phyloP scores from a whole-genome alignment of 1,140 invertebrate genomes.

The Littorina saxatilis region DNA sequence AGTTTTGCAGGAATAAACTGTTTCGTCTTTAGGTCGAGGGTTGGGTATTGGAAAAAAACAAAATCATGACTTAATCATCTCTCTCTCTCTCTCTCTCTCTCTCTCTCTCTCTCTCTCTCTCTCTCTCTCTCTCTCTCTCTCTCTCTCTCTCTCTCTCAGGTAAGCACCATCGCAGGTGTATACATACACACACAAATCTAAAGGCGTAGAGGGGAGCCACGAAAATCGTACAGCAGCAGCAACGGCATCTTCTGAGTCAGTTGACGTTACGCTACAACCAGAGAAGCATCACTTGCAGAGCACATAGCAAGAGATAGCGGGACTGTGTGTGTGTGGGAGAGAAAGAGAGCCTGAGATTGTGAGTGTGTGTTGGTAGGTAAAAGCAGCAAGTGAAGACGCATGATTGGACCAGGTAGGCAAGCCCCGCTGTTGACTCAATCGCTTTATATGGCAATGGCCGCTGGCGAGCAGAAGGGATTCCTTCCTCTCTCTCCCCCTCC shows the following conservation, averaged over 20 bases:
- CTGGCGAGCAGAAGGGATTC: not conserved
- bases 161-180: not conserved
- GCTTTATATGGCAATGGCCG: conserved; percentile 34
- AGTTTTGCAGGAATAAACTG: too few relatives aligned
- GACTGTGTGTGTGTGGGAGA: not conserved
- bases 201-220: not conserved
- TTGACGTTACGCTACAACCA: too few relatives aligned
- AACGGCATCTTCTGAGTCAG: too few relatives aligned
- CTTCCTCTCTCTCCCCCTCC: too few relatives aligned
- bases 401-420: not conserved
- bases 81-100: not conserved
- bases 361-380: not conserved
- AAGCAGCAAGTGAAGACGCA: not conserved
- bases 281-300: not conserved
- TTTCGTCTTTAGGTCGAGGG: too few relatives aligned
- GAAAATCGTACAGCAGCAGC: not conserved
- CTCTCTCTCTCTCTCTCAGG: not conserved
- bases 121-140: not conserved
- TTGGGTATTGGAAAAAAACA: too few relatives aligned
- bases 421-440: conserved; percentile 21
- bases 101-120: not conserved
- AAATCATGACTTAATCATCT: too few relatives aligned
- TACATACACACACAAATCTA: not conserved
- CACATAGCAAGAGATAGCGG: not conserved
- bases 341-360: not conserved